Percentiles rank a stretch among this genome's conserved stretches.
These are phyloP conservation scores for Prolemur simus DNA, from an alignment of 2,113 vertebrate genomes.

Conservation along the genomic window DNA sequence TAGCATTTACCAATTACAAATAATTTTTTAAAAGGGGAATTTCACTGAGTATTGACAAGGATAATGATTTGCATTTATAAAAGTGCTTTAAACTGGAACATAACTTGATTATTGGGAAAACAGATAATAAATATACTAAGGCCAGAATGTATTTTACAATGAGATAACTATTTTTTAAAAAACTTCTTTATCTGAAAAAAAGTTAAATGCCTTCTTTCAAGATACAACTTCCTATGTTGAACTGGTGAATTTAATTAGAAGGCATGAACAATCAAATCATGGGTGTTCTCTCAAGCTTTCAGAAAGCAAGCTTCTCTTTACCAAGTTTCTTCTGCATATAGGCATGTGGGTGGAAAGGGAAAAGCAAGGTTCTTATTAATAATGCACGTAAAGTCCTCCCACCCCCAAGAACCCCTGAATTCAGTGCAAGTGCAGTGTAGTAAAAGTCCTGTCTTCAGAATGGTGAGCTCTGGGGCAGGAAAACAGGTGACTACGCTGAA, in stretches of 20 bases:
- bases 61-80: conserved; percentile 50
- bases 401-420: background rate
- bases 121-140: background rate
- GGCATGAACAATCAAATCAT: background rate
- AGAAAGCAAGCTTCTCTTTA: background rate
- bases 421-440: background rate
- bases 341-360: background rate
- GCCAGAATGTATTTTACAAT: conserved; percentile 19
- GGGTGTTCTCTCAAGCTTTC: background rate
- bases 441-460: background rate
- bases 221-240: conserved; percentile 12
- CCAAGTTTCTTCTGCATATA: background rate
- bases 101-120: conserved; percentile 44
- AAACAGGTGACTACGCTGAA: background rate
- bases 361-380: background rate
- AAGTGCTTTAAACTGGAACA: conserved; percentile 17
- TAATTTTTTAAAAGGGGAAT: conserved; percentile 12
- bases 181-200: background rate
- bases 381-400: background rate
- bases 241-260: background rate
- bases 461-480: background rate
- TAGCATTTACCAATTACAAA: conserved; percentile 42
- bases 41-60: conserved; percentile 7
- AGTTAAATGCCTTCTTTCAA: conserved; percentile 21
- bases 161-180: conserved; percentile 21